phyloP scores from a whole-genome alignment of 2,888 invertebrate genomes.

The Sminthurinus aureus region DNA sequence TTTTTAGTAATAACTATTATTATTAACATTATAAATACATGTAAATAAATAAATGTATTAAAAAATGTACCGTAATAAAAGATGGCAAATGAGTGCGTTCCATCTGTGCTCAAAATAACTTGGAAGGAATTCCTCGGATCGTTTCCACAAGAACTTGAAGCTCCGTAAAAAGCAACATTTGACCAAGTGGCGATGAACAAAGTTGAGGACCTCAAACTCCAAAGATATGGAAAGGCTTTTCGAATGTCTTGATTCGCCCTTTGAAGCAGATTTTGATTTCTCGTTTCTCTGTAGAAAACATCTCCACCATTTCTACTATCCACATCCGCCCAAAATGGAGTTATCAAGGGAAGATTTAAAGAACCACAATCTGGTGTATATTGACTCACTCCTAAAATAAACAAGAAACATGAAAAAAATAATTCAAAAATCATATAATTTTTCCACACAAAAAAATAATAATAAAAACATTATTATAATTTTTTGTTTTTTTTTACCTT shows the following conservation, averaged over 20 bases:
- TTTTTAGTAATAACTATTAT: no score
- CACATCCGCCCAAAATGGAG: constrained; percentile 36
- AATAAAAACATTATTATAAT: no score
- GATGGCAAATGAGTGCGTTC: constrained; percentile 47
- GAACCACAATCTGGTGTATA: constrained; percentile 4
- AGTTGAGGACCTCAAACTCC: not conserved
- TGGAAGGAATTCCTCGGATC: constrained; percentile 48
- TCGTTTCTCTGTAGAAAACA: constrained; percentile 16
- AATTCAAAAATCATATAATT: no score
- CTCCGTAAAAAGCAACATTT: not conserved
- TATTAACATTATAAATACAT: no score
- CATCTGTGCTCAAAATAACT: constrained; percentile 43
- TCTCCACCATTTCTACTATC: constrained; percentile 18
- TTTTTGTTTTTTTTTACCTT: not conserved
- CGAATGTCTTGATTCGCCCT: not conserved
- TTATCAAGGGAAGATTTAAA: constrained; percentile 7
- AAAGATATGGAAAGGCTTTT: not conserved
- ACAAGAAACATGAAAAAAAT: not conserved
- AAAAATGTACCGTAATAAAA: constrained; percentile 48
- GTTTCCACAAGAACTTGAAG: not conserved
- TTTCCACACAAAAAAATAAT: not conserved
- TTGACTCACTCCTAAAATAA: not conserved
- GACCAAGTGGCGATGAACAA: not conserved
- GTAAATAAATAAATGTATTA: not conserved
- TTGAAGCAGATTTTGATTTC: not conserved